Base-by-base conservation (phyloP, 2,113 vertebrate genomes). In the Platycercus adscitus region DNA sequence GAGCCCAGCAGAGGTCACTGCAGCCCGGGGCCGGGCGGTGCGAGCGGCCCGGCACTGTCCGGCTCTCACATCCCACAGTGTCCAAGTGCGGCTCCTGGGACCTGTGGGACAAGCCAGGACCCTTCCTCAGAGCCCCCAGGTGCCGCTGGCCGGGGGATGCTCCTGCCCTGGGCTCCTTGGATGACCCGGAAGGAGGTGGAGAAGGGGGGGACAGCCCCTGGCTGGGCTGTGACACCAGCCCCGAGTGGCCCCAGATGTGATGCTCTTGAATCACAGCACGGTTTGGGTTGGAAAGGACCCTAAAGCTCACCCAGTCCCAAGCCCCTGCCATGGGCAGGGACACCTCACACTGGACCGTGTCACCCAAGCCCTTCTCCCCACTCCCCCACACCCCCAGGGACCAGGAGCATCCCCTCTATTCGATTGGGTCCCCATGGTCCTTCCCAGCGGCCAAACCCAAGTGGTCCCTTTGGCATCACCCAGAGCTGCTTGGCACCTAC, bases 1-100 rank as follows among this genome's bases (percentile, higher is more conserved):
- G 77, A 80, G 73, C 84, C 88, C 94, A 89, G 88, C 64, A 94
- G 94, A 43, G 95, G 79, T 89, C 96, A 95, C 94, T 35, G 50
- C 84, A 95, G 95, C 60, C 91, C 13, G 69, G 58, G 31, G 31
- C 66, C 3, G 17, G 37, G 31, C 70, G 1, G 1, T 2, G 26
- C 5, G 10, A 61, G 33, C 33, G 23, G 33, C 8, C 31, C 1
- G 33, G 56, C 56, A n/a, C 35, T 17, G 31, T 6, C 35, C 63
- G 8, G 24, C 29, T 61, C 53, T 5, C 18, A 2, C n/a, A 8
- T 16, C 64, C 56, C 61, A 2, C 0, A 10, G 33, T 8, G 28
- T 77, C 46, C 88, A 41, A 41, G 41, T 68, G 66, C 17, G 1
- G 24, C 78, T 41, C 10, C 86, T 20, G 55, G 58, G 18, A 72